Evolutionary conservation across 2,888 invertebrate species (phyloP), one percentile per base, ranked within the genome.

Genomic region (Isotomurus palustris): DNA sequence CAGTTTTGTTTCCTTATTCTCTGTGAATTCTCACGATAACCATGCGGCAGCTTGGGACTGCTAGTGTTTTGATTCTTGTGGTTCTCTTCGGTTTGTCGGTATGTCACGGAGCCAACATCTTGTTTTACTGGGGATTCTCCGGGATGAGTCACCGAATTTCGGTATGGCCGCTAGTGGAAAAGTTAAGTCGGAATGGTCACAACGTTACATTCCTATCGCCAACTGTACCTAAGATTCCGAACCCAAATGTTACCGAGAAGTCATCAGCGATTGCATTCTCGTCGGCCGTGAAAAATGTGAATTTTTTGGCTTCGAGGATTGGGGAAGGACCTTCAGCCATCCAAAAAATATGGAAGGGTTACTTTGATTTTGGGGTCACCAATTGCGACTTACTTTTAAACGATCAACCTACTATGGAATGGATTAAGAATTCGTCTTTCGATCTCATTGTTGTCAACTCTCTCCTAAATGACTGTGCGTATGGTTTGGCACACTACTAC

Each of bases 381-480:
- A 2, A 58, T 10, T 69, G 69, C 38, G 54, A 64, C 10, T 1
- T 14, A 4, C 51, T 67, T 21, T 28, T 67, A 0, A 21, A 41
- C 2, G 38, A 50, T 38, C 38, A 52, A 8, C 48, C 57, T 17
- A 47, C 60, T 1, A 8, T 59, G 10, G 32, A 63, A 2, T 66
- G 60, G 61, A 47, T 64, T 10, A 55, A 64, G 17, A 58, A 41
- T 19, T 56, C 45, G 19, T 58, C 56, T 32, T 67, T 59, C 58
- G 65, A 68, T 29, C 38, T 68, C 10, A 51, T 68, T 17, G 22
- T 66, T 1, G 58, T 66, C 14, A 66, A 68, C 24, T 60, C 36
- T 0, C 28, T 68, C 3, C 56, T 68, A 22, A 68, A 68, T 27
- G 68, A 68, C 17, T 68, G 67, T 50, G 65, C 56, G 1, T 58